These are phyloP conservation scores for Eupleurogrammus muticus DNA, from an alignment of 2,797 vertebrate genomes.

Conservation along the genomic window DNA sequence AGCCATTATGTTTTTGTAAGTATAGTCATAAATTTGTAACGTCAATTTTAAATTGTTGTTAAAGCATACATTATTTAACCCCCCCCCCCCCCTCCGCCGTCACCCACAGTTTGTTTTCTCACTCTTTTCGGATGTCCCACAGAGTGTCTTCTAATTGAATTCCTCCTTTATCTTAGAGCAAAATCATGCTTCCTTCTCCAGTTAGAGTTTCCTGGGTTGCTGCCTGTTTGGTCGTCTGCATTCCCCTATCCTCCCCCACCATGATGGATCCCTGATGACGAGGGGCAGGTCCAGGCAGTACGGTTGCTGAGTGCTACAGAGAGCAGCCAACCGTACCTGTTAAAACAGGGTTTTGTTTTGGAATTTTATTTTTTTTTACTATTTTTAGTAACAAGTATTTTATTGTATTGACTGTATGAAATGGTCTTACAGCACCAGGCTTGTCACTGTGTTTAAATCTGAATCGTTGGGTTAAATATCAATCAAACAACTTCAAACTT, in stretches of 20 bases:
- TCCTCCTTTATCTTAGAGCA: conserved; percentile 69
- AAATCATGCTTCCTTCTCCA: conserved; percentile 64
- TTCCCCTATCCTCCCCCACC: conserved; percentile 45
- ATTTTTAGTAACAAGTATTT: background rate
- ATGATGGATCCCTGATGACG: conserved; percentile 45
- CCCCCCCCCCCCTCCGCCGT: conserved; percentile 17
- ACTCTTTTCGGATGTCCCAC: conserved; percentile 29
- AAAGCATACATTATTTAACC: background rate
- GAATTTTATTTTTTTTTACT: background rate
- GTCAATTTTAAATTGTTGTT: conserved; percentile 15
- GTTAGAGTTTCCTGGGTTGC: conserved; percentile 61
- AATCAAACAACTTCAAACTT: conserved; percentile 6
- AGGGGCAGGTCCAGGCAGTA: conserved; percentile 35
- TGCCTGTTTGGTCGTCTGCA: conserved; percentile 54
- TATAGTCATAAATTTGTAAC: conserved; percentile 8
- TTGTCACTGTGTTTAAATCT: background rate
- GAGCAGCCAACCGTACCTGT: background rate
- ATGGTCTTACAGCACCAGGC: background rate
- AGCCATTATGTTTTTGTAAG: conserved; percentile 1
- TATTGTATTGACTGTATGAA: background rate
- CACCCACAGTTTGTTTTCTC: conserved; percentile 31
- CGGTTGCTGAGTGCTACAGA: background rate
- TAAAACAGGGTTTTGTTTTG: background rate
- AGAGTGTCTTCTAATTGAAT: conserved; percentile 69
- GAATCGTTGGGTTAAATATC: background rate